These are phyloP conservation scores for Macrochelys suwanniensis DNA, from an alignment of 2,797 vertebrate genomes.

Conservation along the genomic window DNA sequence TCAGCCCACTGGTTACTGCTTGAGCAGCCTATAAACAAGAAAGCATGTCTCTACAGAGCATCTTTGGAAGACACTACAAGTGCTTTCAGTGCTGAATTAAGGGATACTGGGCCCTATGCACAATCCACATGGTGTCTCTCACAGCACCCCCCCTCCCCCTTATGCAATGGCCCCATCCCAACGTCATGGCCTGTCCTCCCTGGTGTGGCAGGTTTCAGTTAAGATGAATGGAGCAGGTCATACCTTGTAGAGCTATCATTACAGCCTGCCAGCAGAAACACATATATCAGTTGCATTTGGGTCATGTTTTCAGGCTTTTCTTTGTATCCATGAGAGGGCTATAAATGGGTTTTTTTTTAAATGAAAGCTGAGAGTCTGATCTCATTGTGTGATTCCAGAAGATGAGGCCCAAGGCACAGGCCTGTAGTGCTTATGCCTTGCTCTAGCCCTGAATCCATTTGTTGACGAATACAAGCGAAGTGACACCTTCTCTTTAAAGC, in stretches of 20 bases:
- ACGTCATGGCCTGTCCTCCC: not conserved
- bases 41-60: not conserved
- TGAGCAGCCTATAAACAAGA: constrained; percentile 13
- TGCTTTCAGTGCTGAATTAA: constrained; percentile 4
- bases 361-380: rapidly evolving
- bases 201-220: not conserved
- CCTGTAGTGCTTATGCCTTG: not conserved
- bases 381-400: not conserved
- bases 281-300: not conserved
- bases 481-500: not conserved
- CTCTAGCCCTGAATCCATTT: not conserved
- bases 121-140: not conserved
- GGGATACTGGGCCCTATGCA: rapidly evolving
- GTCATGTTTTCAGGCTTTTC: not conserved
- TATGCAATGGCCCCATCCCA: rapidly evolving
- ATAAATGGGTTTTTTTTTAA: not conserved
- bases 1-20: constrained; percentile 48
- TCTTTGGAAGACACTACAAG: not conserved
- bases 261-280: rapidly evolving
- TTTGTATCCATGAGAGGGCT: not conserved
- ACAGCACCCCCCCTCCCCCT: not conserved
- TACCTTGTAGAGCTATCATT: not conserved
- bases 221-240: not conserved
- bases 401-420: not conserved
- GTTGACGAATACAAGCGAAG: not conserved